phyloP scores from a whole-genome alignment of 2,113 vertebrate species.

The Anolis sagrei region DNA sequence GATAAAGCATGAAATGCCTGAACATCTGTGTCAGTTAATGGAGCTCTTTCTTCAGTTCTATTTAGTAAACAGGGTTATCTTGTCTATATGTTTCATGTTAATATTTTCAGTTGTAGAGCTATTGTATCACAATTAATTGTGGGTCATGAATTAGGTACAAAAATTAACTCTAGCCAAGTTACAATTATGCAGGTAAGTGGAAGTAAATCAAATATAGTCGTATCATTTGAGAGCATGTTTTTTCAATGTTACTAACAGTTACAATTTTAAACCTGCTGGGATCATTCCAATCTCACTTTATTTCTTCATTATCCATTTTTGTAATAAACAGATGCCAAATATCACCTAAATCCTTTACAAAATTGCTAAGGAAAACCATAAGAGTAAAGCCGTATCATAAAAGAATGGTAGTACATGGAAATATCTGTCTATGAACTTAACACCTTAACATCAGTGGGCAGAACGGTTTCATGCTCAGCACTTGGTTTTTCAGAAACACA shows the following conservation, averaged over 20 bases:
- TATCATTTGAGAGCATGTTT: not conserved
- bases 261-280: not conserved
- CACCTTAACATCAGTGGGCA: conserved; percentile 22
- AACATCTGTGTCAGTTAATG: conserved; percentile 59
- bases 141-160: conserved; percentile 11
- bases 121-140: not conserved
- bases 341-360: conserved; percentile 10
- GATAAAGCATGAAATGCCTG: conserved; percentile 46
- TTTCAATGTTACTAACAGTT: not conserved
- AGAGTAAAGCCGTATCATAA: conserved; percentile 10
- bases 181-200: not conserved
- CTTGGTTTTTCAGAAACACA: conserved; percentile 36
- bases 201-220: not conserved
- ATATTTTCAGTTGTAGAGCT: conserved; percentile 30
- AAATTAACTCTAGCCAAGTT: conserved; percentile 6
- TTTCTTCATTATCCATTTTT: not conserved
- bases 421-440: not conserved
- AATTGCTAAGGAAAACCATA: not conserved
- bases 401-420: not conserved
- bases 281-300: not conserved
- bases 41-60: conserved; percentile 46
- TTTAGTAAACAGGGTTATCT: conserved; percentile 38
- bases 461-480: conserved; percentile 12
- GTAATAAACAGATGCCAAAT: conserved; percentile 1
- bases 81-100: conserved; percentile 26